Base-by-base conservation (phyloP, 2,797 vertebrate species). In the Semotilus atromaculatus region DNA sequence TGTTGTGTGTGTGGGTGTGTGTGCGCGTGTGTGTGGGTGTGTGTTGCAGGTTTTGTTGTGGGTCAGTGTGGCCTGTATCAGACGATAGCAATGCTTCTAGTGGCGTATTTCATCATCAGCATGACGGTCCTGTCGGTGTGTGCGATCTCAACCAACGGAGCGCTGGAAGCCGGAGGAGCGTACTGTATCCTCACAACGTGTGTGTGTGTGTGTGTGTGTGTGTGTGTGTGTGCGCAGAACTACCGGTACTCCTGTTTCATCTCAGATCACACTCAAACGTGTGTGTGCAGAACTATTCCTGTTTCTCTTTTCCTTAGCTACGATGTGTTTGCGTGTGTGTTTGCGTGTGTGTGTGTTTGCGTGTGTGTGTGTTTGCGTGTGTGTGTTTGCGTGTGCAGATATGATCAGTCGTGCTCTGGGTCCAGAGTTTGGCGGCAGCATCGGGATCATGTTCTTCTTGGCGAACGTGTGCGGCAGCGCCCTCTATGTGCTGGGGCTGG, bases 401-500 rank as follows among this genome's bases (percentile, higher is more conserved):
- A 98, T 98, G 97, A 98, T 98, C 90, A 98, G 97, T 89, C 94
- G 97, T 83, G 97, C 97, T 0, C 75, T 98, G 85, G 97, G 97
- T 0, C 97, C 97, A 0, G 97, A 98, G 91, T 97, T 98, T 0
- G 97, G 97, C 0, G 97, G 97, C 82, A 97, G 97, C 78, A 97
- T 98, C 0, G 97, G 97, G 16, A 95, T 98, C 90, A 97, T 98
- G 97, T 98, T 98, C 92, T 98, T 97, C 90, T 88, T 98, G 60
- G 97, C 97, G 75, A 98, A 98, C 0, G 96, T 98, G 81, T 97
- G 96, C 0, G 96, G 95, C 88, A 94, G 97, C 10, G 97, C 97
- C 60, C 95, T 98, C 10, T 97, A 90, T 0, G 94, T 98, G 72
- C 92, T 98, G 73, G 97, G 97, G 5, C 91, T 98, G 90, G 97